Evolutionary conservation across 1,140 invertebrate genomes (phyloP).

Genomic region (Coelopa frigida): DNA sequence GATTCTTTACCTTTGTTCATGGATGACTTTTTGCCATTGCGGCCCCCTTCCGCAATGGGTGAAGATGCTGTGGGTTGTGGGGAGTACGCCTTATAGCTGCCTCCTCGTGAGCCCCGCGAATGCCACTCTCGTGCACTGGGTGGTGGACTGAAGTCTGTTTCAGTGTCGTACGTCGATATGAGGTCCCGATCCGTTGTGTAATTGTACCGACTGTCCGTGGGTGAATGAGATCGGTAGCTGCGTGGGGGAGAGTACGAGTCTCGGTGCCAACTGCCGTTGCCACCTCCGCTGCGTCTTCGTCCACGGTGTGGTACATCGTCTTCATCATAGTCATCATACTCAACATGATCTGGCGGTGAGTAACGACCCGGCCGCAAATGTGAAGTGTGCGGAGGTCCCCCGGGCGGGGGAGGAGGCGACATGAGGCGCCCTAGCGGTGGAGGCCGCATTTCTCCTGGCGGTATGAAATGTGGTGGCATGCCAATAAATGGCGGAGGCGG

Average conservation of each 20-base stretch:
- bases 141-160: constrained; percentile 43
- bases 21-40: too few relatives aligned
- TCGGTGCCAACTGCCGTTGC: constrained; percentile 16
- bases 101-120: neutral
- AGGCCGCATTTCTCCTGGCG: constrained; percentile 52
- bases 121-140: constrained; percentile 20
- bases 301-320: constrained; percentile 24
- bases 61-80: constrained; percentile 5
- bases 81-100: constrained; percentile 8
- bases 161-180: constrained; percentile 32
- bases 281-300: constrained; percentile 21
- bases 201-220: constrained; percentile 42
- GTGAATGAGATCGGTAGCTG: constrained; percentile 39
- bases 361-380: constrained; percentile 22
- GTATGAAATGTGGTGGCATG: constrained; percentile 33
- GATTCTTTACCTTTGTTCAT: too few relatives aligned
- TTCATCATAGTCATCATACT: constrained; percentile 23
- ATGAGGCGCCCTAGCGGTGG: constrained; percentile 57
- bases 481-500: constrained; percentile 39
- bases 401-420: constrained; percentile 48
- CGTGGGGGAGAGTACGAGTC: constrained; percentile 28
- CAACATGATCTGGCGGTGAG: constrained; percentile 13
- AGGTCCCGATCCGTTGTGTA: constrained; percentile 16
- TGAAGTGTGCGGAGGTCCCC: constrained; percentile 17
- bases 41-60: too few relatives aligned